A percentile compares a stretch with the other conserved stretches of the same genome.
Evolutionary conservation across 2,888 invertebrate genomes (phyloP).

Genomic region (Drosophila lacicola): DNA sequence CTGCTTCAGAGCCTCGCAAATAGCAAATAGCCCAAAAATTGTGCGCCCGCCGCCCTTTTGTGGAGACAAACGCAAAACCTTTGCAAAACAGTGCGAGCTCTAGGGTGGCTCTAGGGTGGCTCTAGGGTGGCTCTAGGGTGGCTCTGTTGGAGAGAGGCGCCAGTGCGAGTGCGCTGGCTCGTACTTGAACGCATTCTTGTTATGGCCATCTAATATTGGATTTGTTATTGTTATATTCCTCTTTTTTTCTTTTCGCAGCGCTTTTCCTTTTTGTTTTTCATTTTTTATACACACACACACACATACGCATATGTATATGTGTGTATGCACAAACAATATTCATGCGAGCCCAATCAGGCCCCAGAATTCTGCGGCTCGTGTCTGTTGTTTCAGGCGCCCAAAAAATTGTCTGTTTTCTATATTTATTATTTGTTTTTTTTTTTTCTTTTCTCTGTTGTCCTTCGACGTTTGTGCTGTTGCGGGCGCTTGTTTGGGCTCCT

Average conservation of each 20-base stretch:
- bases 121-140: background rate
- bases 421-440: slow-evolving; percentile 14
- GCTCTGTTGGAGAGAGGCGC: slow-evolving; percentile 3
- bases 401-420: slow-evolving; percentile 33
- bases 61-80: slow-evolving; percentile 28
- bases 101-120: slow-evolving; percentile 1
- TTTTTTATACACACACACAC: slow-evolving; percentile 30
- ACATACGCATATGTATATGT: slow-evolving; percentile 12
- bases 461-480: slow-evolving; percentile 11
- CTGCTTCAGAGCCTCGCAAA: slow-evolving; percentile 35
- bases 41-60: slow-evolving; percentile 46
- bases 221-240: slow-evolving; percentile 74
- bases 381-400: slow-evolving; percentile 73
- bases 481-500: slow-evolving; percentile 23
- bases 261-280: slow-evolving; percentile 40
- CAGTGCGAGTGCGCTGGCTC: slow-evolving; percentile 21
- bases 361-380: slow-evolving; percentile 54
- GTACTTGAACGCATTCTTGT: slow-evolving; percentile 68
- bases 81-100: slow-evolving; percentile 23
- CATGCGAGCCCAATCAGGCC: slow-evolving; percentile 48
- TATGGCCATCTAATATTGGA: slow-evolving; percentile 74
- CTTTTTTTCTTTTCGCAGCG: slow-evolving; percentile 26
- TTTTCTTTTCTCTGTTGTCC: slow-evolving; percentile 40
- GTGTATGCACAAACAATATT: slow-evolving; percentile 67
- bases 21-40: slow-evolving; percentile 66